Evolutionary conservation across 2,113 vertebrate genomes (phyloP).

Genomic region (Coptodon bakossiorum): DNA sequence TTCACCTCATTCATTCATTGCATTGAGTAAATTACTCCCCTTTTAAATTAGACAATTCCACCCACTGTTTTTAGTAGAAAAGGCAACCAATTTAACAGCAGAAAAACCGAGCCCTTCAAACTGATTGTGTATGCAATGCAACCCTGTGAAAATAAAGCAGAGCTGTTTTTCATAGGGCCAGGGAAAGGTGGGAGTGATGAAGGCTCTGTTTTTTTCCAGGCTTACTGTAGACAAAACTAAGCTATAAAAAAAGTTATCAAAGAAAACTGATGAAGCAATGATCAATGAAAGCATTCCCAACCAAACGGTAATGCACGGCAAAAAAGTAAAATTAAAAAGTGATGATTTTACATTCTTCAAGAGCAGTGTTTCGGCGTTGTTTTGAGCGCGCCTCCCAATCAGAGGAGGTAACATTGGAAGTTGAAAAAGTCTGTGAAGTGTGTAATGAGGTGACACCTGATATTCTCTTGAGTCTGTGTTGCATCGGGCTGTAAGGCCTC

Average conservation of each 20-base stretch:
- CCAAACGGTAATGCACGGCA: background rate
- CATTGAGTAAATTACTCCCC: background rate
- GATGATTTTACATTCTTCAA: background rate
- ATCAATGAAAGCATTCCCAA: background rate
- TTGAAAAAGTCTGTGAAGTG: slow-evolving; percentile 60
- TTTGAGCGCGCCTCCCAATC: slow-evolving; percentile 22
- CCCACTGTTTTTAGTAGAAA: background rate
- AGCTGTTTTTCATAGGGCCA: background rate
- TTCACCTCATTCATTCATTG: background rate
- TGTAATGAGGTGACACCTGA: slow-evolving; percentile 68
- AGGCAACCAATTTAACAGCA: background rate
- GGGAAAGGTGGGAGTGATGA: background rate
- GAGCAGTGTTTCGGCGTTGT: background rate
- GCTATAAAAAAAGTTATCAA: background rate
- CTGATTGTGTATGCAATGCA: background rate
- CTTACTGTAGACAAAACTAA: background rate
- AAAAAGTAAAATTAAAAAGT: background rate
- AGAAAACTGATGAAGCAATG: background rate
- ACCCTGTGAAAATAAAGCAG: background rate
- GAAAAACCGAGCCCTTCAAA: background rate
- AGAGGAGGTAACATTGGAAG: slow-evolving; percentile 41
- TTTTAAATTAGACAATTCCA: background rate
- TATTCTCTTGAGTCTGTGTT: slow-evolving; percentile 53
- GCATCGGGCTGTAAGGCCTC: slow-evolving; percentile 61
- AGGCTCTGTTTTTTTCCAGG: background rate